Conservation (phyloP, 2,797 vertebrate species). For the Florisuga fusca region DNA sequence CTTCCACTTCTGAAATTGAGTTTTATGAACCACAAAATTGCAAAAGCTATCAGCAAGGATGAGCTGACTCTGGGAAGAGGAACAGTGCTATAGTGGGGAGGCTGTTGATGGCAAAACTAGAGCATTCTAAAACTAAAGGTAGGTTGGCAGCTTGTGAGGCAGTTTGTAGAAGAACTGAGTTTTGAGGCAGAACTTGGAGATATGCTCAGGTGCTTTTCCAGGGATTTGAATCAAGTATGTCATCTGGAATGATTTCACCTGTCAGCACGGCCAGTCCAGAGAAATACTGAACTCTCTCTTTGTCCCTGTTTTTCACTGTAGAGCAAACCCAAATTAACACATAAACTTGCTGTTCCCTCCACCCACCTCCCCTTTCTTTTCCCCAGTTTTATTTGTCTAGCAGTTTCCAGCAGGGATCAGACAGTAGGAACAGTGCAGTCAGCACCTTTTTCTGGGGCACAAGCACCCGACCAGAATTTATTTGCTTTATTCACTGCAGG, state of each 20-base stretch:
- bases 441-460: constrained; percentile 61
- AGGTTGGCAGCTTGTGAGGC: not conserved
- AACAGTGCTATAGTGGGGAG: fast-evolving
- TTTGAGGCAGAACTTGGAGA: constrained; percentile 25
- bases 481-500: not conserved
- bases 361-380: not conserved
- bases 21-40: not conserved
- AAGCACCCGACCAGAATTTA: constrained; percentile 18
- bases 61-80: not conserved
- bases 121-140: not conserved
- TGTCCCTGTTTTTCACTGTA: not conserved
- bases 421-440: constrained; percentile 42
- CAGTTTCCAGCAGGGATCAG: constrained; percentile 45
- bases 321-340: not conserved
- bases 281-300: not conserved
- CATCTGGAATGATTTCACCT: constrained; percentile 30
- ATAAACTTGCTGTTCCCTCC: not conserved
- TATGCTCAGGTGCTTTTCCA: constrained; percentile 8
- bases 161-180: not conserved
- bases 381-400: constrained; percentile 39
- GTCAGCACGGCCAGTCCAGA: not conserved
- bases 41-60: not conserved
- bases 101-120: not conserved
- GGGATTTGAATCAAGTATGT: constrained; percentile 23
- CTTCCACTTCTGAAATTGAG: not conserved